Percentiles rank a stretch among this genome's conserved stretches.
phyloP scores from a whole-genome alignment of 2,113 vertebrate genomes.

The Boulengeromyrus knoepffleri region DNA sequence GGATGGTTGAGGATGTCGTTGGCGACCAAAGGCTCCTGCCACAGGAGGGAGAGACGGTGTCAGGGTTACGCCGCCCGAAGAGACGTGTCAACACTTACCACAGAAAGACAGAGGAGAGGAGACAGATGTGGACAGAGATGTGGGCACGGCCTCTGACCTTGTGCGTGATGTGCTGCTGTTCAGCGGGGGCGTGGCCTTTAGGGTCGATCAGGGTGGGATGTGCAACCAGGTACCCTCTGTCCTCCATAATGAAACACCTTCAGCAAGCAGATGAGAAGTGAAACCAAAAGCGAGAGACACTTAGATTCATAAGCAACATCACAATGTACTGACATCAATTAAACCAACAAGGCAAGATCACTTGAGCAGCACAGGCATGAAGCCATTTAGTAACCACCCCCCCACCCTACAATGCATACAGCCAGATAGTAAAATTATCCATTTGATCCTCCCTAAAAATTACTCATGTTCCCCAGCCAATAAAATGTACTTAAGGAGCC shows the following conservation, averaged over 20 bases:
- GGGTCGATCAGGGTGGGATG: conserved; percentile 97
- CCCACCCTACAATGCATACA: background rate
- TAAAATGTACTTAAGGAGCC: conserved; percentile 18
- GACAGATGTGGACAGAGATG: no score
- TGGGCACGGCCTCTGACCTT: conserved; percentile 57
- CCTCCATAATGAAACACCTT: conserved; percentile 98
- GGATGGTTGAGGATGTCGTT: conserved; percentile 98
- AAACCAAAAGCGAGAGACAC: background rate
- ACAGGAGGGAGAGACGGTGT: background rate
- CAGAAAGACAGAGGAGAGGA: background rate
- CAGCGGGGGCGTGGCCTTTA: conserved; percentile 91
- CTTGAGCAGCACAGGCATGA: background rate
- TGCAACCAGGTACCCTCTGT: conserved; percentile 93
- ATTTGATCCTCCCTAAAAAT: no score
- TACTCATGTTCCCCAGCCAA: no score
- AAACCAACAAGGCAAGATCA: background rate
- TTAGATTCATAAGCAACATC: background rate
- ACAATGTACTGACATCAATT: background rate
- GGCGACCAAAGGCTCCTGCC: conserved; percentile 89
- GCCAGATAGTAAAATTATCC: background rate
- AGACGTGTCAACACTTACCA: background rate
- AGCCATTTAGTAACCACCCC: background rate
- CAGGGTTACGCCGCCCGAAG: background rate
- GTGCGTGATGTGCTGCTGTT: conserved; percentile 97
- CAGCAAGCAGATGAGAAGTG: background rate